Evolutionary conservation across 2,797 vertebrate genomes (phyloP).

Genomic region (Gadopsis marmoratus): DNA sequence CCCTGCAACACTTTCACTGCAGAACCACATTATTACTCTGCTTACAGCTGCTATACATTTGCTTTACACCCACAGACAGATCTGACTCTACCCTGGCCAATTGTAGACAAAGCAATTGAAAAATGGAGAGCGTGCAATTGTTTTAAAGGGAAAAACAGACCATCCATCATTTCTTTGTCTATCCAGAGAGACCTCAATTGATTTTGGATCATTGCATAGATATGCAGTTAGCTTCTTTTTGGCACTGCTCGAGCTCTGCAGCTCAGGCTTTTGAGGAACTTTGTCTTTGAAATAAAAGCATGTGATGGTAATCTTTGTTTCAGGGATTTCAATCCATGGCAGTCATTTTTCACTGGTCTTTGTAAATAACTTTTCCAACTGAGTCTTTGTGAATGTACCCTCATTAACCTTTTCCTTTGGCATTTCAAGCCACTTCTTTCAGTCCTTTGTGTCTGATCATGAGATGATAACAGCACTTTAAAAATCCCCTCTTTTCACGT

Average conservation of each 20-base stretch:
- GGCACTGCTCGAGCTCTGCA: conserved; percentile 49
- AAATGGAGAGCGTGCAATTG: conserved; percentile 72
- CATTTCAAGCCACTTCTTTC: conserved; percentile 36
- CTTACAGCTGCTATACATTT: conserved; percentile 61
- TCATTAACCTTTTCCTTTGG: conserved; percentile 64
- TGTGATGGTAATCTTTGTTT: conserved; percentile 70
- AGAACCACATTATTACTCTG: conserved; percentile 46
- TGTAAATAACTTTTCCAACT: conserved; percentile 61
- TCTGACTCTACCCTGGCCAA: conserved; percentile 32
- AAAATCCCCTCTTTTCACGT: conserved; percentile 45
- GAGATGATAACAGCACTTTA: conserved; percentile 47
- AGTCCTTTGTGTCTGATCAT: conserved; percentile 17
- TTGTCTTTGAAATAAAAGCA: conserved; percentile 76
- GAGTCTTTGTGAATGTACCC: conserved; percentile 54
- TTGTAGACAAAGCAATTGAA: conserved; percentile 71
- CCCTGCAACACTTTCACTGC: conserved; percentile 36
- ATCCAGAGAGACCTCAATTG: conserved; percentile 72
- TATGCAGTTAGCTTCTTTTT: conserved; percentile 69
- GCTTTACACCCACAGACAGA: conserved; percentile 54
- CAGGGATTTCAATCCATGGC: conserved; percentile 58
- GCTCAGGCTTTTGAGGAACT: conserved; percentile 46
- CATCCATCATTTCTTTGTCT: conserved; percentile 80
- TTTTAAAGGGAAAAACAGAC: conserved; percentile 66
- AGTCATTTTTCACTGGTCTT: conserved; percentile 69
- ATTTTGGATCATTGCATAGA: conserved; percentile 82